Percentiles rank a stretch among this genome's conserved stretches.
These are phyloP conservation scores for Drosophila mojavensis DNA, from an alignment of 1,140 invertebrate genomes.

Conservation along the genomic window DNA sequence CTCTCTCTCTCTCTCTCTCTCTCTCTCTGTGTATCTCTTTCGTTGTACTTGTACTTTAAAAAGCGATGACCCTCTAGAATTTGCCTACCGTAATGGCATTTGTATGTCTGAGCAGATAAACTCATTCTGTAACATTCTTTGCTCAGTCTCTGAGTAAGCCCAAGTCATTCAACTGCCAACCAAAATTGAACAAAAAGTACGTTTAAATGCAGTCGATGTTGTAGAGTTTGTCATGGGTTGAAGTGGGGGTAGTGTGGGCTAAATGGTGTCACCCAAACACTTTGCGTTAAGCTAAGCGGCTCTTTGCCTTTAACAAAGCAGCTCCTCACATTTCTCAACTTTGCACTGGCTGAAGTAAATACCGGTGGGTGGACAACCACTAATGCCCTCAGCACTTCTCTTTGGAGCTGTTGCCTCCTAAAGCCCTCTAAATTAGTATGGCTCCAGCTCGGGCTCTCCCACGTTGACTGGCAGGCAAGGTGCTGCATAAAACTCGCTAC, in stretches of 20 bases:
- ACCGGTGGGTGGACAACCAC: constrained; percentile 9
- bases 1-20: background rate
- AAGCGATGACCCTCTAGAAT: constrained; percentile 14
- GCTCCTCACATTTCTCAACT: constrained; percentile 40
- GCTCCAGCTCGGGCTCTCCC: constrained; percentile 16
- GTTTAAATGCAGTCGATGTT: constrained; percentile 16
- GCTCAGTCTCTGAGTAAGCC: background rate
- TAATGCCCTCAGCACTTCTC: constrained; percentile 36
- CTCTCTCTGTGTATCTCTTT: background rate
- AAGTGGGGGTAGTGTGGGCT: background rate
- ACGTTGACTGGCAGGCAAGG: constrained; percentile 3
- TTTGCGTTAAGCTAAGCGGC: constrained; percentile 55
- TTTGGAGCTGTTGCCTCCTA: constrained; percentile 23
- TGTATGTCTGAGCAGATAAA: constrained; percentile 13
- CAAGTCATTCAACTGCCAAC: constrained; percentile 17
- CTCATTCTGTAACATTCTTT: constrained; percentile 11
- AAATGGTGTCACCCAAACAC: constrained; percentile 31
- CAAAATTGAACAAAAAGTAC: constrained; percentile 9
- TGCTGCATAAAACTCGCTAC: constrained; percentile 39
- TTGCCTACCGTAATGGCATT: constrained; percentile 17
- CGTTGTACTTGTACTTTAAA: background rate
- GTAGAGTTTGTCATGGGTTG: no score
- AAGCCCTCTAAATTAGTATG: constrained; percentile 52
- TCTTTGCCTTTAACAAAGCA: constrained; percentile 41
- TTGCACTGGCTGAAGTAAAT: background rate